Evolutionary conservation across 2,888 invertebrate genomes (phyloP), one percentile per base, ranked within the genome.

Genomic region (Deroplatys truncata): DNA sequence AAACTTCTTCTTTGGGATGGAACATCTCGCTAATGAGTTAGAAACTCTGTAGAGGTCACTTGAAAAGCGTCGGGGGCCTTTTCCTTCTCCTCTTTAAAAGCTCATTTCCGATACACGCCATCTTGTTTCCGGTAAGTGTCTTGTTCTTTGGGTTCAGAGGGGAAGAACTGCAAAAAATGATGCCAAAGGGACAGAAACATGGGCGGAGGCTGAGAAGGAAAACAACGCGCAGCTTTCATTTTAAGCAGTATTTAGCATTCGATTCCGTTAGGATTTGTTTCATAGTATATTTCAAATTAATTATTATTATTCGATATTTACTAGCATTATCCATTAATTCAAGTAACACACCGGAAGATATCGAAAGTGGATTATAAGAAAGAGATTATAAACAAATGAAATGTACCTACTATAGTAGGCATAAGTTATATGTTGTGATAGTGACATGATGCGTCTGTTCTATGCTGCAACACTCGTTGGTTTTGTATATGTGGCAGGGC

Each of bases 101-200:
- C 88, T 88, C 90, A 90, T 90, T 90, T 90, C 90, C 90, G 82
- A 90, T 88, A 86, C 85, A 85, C 25, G 10, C 84, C 84, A 35
- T 85, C 28, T 49, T 49, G 56, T 31, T 86, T 86, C 86, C 86
- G 86, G 86, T 82, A 28, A 31, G 85, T 31, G 85, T 31, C 35
- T 29, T 31, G 85, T 72, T 72, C 56, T 72, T 43, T 43, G 7
- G 43, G 43, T 43, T 43, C 10, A 43, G 43, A 43, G 7, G 56
- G 56, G 56, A 72, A 72, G 56, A 72, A 72, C 56, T 20, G 56
- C 16, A 72, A 72, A 72, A 72, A 72, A 72, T 20, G 56, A 72
- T 1, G 56, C 16, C 5, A 25, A 25, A 72, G 3, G 56, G 56
- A 7, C 20, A 72, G 7, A 20, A 72, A 72, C 16, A 72, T 20